phyloP scores from a whole-genome alignment of 2,888 invertebrate genomes.

The Coleophora deauratella region DNA sequence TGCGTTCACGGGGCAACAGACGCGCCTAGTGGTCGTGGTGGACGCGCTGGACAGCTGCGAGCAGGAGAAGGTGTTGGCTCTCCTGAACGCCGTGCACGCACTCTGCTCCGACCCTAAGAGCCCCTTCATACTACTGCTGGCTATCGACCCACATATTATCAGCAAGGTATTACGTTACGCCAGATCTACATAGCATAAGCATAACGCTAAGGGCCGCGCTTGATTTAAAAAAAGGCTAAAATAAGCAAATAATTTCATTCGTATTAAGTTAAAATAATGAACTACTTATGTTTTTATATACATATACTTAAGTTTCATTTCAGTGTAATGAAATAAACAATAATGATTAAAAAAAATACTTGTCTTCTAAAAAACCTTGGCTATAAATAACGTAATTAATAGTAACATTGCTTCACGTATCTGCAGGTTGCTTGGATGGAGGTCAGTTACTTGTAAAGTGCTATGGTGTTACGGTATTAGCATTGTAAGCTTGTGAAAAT shows the following conservation, averaged over 20 bases:
- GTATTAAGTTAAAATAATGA: too few species aligned
- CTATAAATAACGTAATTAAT: too few species aligned
- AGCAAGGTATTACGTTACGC: constrained; percentile 94
- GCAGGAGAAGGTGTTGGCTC: constrained; percentile 93
- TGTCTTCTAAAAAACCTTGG: too few species aligned
- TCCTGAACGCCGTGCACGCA: constrained; percentile 95
- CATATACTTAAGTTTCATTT: too few species aligned
- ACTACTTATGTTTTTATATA: too few species aligned
- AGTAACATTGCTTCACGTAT: constrained; percentile 19
- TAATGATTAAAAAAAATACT: too few species aligned
- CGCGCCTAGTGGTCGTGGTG: constrained; percentile 94
- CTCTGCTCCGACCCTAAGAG: constrained; percentile 94
- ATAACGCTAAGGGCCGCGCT: too few species aligned
- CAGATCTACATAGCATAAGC: too few species aligned
- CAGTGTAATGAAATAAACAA: too few species aligned
- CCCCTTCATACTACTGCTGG: constrained; percentile 96
- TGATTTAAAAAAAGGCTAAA: not conserved
- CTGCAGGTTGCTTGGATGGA: constrained; percentile 78
- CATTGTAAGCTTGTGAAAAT: constrained; percentile 24
- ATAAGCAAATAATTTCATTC: too few species aligned
- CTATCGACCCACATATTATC: constrained; percentile 99
- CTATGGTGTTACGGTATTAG: constrained; percentile 33
- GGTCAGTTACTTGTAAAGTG: constrained; percentile 62
- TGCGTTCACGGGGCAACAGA: constrained; percentile 94
- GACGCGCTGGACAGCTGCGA: constrained; percentile 99